These are phyloP conservation scores for Nycticryphes semicollaris DNA, from an alignment of 2,113 vertebrate genomes.

Conservation along the genomic window DNA sequence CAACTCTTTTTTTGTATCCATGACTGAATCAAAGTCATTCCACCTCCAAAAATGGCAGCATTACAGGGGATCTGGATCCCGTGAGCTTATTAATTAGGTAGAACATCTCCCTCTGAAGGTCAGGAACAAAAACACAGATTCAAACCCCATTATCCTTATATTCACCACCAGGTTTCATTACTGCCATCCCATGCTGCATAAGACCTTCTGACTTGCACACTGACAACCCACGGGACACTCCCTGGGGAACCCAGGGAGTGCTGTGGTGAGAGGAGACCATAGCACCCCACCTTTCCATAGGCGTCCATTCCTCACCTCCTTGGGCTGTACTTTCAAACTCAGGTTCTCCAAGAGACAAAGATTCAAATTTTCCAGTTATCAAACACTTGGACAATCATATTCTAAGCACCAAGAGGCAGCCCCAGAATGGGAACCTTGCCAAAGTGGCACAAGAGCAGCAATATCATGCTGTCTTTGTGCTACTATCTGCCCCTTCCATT, in stretches of 20 bases:
- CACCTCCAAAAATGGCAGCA: neutral
- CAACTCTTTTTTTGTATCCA: neutral
- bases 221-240: neutral
- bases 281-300: neutral
- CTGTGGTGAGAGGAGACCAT: neutral
- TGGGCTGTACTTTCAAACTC: neutral
- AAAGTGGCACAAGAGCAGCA: neutral
- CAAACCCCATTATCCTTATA: neutral
- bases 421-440: accelerated
- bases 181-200: neutral
- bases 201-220: neutral
- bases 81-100: neutral
- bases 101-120: neutral
- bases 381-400: neutral
- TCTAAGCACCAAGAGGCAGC: neutral
- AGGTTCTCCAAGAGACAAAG: neutral
- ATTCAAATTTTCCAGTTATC: neutral
- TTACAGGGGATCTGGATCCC: neutral
- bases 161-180: neutral
- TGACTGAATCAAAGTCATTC: neutral
- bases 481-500: neutral
- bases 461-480: neutral
- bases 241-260: neutral
- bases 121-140: neutral
- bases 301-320: neutral